Evolutionary conservation across 1,140 invertebrate genomes (phyloP), one percentile per base, ranked within the genome.

Genomic region (Vanessa tameamea): DNA sequence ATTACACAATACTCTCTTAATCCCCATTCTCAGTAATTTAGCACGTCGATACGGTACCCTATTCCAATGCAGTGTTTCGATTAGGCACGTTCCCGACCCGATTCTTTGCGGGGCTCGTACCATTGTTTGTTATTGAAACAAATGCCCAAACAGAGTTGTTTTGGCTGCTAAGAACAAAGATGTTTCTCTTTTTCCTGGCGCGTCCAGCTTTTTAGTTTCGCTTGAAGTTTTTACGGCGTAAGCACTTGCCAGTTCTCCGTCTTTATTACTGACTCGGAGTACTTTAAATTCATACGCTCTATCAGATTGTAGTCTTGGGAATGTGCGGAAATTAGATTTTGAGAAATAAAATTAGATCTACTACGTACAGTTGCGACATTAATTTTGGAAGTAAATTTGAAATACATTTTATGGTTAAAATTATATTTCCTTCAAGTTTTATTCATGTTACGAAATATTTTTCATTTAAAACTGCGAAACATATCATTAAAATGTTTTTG

Each of bases 81-180:
- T 85, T 87, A 77, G 78, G 86, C 86, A 86, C 84, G 85, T 85
- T 82, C 82, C 75, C 76, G 77, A 75, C 76, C 74, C 72, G 73
- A 67, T 81, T 75, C 71, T 67, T 68, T 69, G 74, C 53, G 61
- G 65, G 66, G 64, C 61, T 69, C 72, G 73, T 78, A 74, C 79
- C 70, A 73, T 78, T 82, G 83, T 87, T 89, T 88, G 82, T 87
- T 88, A 87, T 89, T 85, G 82, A 84, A 90, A 81, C 78, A 80
- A 87, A 80, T 80, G 79, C 78, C 80, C 83, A 86, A 89, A 87
- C 86, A 87, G 72, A 80, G 79, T 83, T 89, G 87, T 90, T 91
- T 91, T 90, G 89, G 85, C 87, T 88, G 77, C 71, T 57, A 70
- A 83, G 83, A 91, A 91, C 88, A 90, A 91, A 89, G 87, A 85